These are phyloP conservation scores for Rhagophthalmus giganteus DNA, from an alignment of 2,888 invertebrate species.

Conservation along the genomic window DNA sequence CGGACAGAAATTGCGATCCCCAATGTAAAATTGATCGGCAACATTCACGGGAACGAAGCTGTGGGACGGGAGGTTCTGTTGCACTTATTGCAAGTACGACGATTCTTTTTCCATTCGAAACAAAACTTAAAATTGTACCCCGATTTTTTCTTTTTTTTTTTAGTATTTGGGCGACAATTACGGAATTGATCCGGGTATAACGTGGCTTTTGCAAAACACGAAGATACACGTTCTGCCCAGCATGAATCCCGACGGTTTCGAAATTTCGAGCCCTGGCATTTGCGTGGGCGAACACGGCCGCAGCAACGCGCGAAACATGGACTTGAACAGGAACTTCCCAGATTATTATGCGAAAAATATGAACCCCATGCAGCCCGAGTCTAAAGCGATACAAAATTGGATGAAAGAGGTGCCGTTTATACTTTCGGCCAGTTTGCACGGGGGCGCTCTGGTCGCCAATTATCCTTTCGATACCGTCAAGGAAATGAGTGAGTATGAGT, in stretches of 20 bases:
- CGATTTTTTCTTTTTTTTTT: slow-evolving; percentile 31
- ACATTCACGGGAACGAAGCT: slow-evolving; percentile 74
- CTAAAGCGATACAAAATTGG: slow-evolving; percentile 64
- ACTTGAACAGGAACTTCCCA: slow-evolving; percentile 67
- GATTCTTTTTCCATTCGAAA: no score
- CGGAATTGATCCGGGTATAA: slow-evolving; percentile 55
- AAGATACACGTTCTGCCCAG: slow-evolving; percentile 72
- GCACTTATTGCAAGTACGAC: slow-evolving; percentile 57
- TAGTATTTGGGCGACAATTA: slow-evolving; percentile 58
- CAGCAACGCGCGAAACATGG: slow-evolving; percentile 43
- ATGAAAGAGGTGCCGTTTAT: slow-evolving; percentile 61
- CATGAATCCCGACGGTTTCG: slow-evolving; percentile 77
- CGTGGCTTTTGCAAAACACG: slow-evolving; percentile 66
- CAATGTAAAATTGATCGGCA: slow-evolving; percentile 72
- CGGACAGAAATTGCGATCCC: slow-evolving; percentile 57
- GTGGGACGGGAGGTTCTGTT: slow-evolving; percentile 70
- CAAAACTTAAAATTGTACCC: not conserved
- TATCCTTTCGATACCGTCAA: slow-evolving; percentile 68
- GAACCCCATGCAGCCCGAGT: slow-evolving; percentile 60
- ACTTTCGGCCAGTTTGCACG: slow-evolving; percentile 66
- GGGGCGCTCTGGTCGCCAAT: slow-evolving; percentile 69
- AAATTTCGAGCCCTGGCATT: slow-evolving; percentile 40
- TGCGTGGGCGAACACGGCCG: slow-evolving; percentile 46
- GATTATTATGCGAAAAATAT: slow-evolving; percentile 58
- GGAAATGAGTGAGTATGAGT: slow-evolving; percentile 44